Base-by-base conservation (phyloP, 2,113 vertebrate species). In the Alethe diademata region DNA sequence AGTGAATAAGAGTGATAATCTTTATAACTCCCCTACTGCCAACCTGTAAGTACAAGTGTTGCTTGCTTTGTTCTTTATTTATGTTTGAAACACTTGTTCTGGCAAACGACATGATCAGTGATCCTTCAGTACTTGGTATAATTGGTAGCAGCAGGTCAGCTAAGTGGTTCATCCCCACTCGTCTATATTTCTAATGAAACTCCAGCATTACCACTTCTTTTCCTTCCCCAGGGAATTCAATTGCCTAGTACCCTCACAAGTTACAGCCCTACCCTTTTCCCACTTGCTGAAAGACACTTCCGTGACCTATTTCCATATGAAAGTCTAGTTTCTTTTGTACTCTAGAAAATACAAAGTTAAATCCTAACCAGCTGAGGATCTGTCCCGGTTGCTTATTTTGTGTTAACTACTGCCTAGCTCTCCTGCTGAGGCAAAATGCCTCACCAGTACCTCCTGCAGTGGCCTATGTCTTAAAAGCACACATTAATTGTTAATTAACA, bases 401-500 rank as follows among this genome's bases (percentile, higher is more conserved):
- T 83, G 85, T 90, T 95, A 95, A 88, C 78, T 93, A 80, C 75
- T 86, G 88, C 74, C 51, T 94, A 66, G 92, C 81, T 57, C 78
- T 78, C 90, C 94, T 67, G 92, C 93, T 96, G 93, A 66, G 93
- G 54, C 56, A 86, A 94, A 95, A 92, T 73, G 90, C 72, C 47
- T 94, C 17, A 3, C 64, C 67, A 88, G 51, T 88, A 92, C 92
- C 93, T 88, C 95, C 93, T 93, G 92, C 88, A 67, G 93, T 70
- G 87, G 93, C 64, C 78, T 92, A 17, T 86, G 88, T 86, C 95
- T 96, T 95, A 94, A 96, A 96, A 94, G 75, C 81, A 88, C 56
- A 67, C n/a, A 92, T 92, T 95, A 95, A 76, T 92, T 1, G 12
- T 92, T 96, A 96, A 97, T 97, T 96, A 96, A 95, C 75, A 95